These are phyloP conservation scores for Aegotheles bennettii DNA, from an alignment of 2,113 vertebrate genomes.

Conservation along the genomic window DNA sequence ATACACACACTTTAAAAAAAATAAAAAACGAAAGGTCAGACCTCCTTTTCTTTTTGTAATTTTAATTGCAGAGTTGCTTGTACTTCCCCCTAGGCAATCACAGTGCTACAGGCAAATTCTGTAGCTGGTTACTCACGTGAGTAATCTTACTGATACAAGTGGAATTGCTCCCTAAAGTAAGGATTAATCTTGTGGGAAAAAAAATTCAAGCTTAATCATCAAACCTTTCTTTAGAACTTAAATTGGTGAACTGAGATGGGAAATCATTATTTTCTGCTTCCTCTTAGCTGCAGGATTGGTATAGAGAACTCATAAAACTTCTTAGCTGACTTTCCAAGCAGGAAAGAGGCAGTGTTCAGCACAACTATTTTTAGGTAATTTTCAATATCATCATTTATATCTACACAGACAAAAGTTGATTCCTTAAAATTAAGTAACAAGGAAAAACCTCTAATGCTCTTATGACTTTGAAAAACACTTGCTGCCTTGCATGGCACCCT, in stretches of 20 bases:
- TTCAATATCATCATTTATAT: neutral
- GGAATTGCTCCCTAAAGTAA: slow-evolving; percentile 33
- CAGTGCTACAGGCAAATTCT: slow-evolving; percentile 24
- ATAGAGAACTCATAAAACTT: neutral
- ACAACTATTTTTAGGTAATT: neutral
- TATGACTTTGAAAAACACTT: neutral
- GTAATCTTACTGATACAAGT: slow-evolving; percentile 25
- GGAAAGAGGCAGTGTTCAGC: neutral
- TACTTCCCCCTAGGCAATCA: slow-evolving; percentile 49
- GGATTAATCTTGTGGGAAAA: slow-evolving; percentile 37
- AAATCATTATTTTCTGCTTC: neutral
- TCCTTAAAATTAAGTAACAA: neutral
- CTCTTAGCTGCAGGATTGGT: neutral
- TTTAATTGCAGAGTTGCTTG: slow-evolving; percentile 42
- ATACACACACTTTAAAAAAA: neutral
- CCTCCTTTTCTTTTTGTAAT: slow-evolving; percentile 26
- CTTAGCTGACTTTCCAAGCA: neutral
- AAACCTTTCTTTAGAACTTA: slow-evolving; percentile 24
- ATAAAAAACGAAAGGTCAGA: neutral
- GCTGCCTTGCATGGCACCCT: neutral
- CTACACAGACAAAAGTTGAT: neutral
- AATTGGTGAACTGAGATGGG: neutral
- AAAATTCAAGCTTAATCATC: slow-evolving; percentile 35
- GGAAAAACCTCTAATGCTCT: neutral
- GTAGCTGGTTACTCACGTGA: slow-evolving; percentile 38